These are phyloP conservation scores for Ochropleura plecta DNA, from an alignment of 2,888 invertebrate species.

Conservation along the genomic window DNA sequence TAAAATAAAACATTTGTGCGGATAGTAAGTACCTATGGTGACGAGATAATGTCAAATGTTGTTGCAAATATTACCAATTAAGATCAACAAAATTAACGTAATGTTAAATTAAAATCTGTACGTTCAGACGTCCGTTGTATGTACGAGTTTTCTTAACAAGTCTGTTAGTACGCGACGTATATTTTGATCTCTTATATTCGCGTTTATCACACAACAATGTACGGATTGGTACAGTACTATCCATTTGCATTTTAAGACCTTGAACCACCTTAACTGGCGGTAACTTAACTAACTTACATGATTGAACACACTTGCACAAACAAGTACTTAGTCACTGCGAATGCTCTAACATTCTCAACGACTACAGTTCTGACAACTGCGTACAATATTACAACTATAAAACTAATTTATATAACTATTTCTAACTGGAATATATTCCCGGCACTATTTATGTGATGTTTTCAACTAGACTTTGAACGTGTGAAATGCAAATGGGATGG, in stretches of 20 bases:
- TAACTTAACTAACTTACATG: slow-evolving; percentile 26
- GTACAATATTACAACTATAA: slow-evolving; percentile 42
- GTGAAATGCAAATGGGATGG: slow-evolving; percentile 18
- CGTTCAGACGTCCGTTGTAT: slow-evolving; percentile 34
- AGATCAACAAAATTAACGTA: slow-evolving; percentile 43
- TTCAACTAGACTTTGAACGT: slow-evolving; percentile 46
- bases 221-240: slow-evolving; percentile 25
- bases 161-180: not conserved
- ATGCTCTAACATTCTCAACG: slow-evolving; percentile 12
- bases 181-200: not conserved
- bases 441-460: slow-evolving; percentile 62
- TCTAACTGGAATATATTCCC: slow-evolving; percentile 60
- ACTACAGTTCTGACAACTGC: slow-evolving; percentile 20
- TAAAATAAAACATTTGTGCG: slow-evolving; percentile 83
- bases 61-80: slow-evolving; percentile 54
- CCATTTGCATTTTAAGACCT: slow-evolving; percentile 17
- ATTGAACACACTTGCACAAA: slow-evolving; percentile 17
- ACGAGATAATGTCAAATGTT: slow-evolving; percentile 51
- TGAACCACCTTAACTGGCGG: slow-evolving; percentile 16
- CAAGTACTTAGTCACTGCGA: slow-evolving; percentile 14
- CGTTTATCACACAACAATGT: slow-evolving; percentile 22
- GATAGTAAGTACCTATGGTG: slow-evolving; percentile 84
- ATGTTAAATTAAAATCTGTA: slow-evolving; percentile 31
- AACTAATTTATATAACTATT: slow-evolving; percentile 55
- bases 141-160: not conserved